Conservation (phyloP, 1,140 invertebrate species). For the Brachionus rubens region DNA sequence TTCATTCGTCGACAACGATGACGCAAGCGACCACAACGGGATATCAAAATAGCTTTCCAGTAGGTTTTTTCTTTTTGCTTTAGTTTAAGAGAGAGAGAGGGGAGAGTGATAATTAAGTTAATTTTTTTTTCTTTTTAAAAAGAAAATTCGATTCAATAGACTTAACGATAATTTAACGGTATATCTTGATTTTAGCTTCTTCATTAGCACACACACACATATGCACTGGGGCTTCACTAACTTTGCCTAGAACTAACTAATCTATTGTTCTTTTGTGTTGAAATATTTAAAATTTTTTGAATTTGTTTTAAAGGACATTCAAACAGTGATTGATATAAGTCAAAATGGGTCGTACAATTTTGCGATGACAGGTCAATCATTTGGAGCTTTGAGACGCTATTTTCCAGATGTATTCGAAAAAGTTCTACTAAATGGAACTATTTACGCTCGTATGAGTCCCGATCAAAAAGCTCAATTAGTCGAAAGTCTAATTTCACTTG, state of each 20-base stretch:
- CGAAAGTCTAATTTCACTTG: slow-evolving; percentile 76
- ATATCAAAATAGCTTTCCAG: slow-evolving; percentile 4
- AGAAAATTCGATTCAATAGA: too few relatives aligned
- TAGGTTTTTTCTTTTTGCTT: not conserved
- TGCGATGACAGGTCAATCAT: slow-evolving; percentile 74
- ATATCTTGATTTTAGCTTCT: too few relatives aligned
- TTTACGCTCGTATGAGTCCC: slow-evolving; percentile 81
- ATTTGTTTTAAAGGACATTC: slow-evolving; percentile 9
- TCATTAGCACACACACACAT: too few relatives aligned
- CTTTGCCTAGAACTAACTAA: too few relatives aligned
- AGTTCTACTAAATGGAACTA: slow-evolving; percentile 50
- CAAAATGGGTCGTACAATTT: slow-evolving; percentile 57
- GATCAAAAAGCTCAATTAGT: slow-evolving; percentile 93
- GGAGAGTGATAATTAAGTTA: too few relatives aligned
- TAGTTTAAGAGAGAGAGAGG: not conserved
- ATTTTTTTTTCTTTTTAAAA: too few relatives aligned
- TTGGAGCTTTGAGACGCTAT: slow-evolving; percentile 69
- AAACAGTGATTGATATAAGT: not conserved
- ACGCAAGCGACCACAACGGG: not conserved
- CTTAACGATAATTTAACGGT: too few relatives aligned
- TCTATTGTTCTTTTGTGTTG: not conserved
- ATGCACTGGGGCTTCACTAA: too few relatives aligned
- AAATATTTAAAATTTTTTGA: not conserved
- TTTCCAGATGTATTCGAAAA: slow-evolving; percentile 71
- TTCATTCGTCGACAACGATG: not conserved